phyloP scores from a whole-genome alignment of 2,888 invertebrate species.

The Nysson spinosus region DNA sequence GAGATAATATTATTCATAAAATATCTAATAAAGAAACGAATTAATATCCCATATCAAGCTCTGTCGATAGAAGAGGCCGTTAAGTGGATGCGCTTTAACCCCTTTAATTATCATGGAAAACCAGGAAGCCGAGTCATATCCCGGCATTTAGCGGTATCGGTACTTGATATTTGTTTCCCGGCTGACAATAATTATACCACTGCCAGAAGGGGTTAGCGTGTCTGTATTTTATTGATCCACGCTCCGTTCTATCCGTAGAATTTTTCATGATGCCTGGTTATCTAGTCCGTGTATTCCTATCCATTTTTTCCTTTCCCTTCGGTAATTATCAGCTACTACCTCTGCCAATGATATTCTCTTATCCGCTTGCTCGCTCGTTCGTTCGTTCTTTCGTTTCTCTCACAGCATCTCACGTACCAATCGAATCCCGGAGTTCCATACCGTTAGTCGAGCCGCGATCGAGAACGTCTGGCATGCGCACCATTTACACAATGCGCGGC shows the following conservation, averaged over 20 bases:
- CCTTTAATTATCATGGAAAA: constrained; percentile 19
- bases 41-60: constrained; percentile 4
- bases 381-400: constrained; percentile 19
- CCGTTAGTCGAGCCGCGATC: constrained; percentile 44
- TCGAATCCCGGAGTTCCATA: constrained; percentile 40
- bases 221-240: constrained; percentile 48
- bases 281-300: constrained; percentile 32
- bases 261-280: constrained; percentile 44
- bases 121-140: constrained; percentile 8
- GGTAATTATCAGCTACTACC: constrained; percentile 53
- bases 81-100: constrained; percentile 18
- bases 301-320: constrained; percentile 18
- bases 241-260: constrained; percentile 47
- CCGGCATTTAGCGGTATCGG: constrained; percentile 23
- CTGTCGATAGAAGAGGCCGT: constrained; percentile 1
- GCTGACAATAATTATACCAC: constrained; percentile 47
- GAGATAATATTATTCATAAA: background rate
- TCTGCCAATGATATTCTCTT: constrained; percentile 5
- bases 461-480: constrained; percentile 31
- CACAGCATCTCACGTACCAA: constrained; percentile 41
- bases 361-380: constrained; percentile 12
- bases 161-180: constrained; percentile 41
- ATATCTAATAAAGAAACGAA: background rate
- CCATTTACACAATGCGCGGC: constrained; percentile 22
- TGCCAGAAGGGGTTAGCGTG: constrained; percentile 36